Evolutionary conservation across 2,888 invertebrate genomes (phyloP).

Genomic region (Bombylius major): DNA sequence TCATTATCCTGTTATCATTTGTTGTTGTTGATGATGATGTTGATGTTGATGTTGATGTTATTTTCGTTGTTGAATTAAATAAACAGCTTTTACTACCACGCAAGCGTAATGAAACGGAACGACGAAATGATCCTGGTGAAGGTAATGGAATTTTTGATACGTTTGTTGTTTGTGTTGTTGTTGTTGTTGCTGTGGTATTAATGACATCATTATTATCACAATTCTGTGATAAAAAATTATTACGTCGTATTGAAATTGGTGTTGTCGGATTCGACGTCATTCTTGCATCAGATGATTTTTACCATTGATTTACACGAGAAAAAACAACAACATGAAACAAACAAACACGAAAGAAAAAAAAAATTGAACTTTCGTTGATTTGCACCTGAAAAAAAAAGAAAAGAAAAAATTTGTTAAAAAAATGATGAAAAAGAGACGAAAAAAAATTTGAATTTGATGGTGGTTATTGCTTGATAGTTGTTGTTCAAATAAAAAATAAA

Average conservation of each 20-base stretch:
- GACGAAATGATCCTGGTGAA: slow-evolving; percentile 39
- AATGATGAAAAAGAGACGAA: too few relatives aligned
- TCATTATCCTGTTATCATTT: not conserved
- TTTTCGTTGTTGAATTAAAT: slow-evolving; percentile 12
- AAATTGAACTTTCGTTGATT: not conserved
- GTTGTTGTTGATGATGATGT: not conserved
- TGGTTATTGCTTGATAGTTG: too few relatives aligned
- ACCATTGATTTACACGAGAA: not conserved
- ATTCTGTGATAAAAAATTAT: slow-evolving; percentile 13
- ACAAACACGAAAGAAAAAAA: too few relatives aligned
- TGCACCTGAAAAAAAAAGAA: not conserved
- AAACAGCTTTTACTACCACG: slow-evolving; percentile 42
- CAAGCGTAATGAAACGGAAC: slow-evolving; percentile 54
- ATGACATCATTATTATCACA: slow-evolving; percentile 10
- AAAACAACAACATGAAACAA: too few relatives aligned
- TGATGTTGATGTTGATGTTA: not conserved
- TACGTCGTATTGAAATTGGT: slow-evolving; percentile 17
- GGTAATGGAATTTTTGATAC: slow-evolving; percentile 17
- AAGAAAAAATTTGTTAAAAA: not conserved
- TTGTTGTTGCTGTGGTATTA: slow-evolving; percentile 12
- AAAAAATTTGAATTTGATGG: not conserved
- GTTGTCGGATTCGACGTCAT: slow-evolving; percentile 10
- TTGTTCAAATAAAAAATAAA: too few relatives aligned
- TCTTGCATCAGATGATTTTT: not conserved
- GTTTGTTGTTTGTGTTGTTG: slow-evolving; percentile 6